Conservation (phyloP, 2,113 vertebrate genomes). For the Petrocephalus microphthalmus region DNA sequence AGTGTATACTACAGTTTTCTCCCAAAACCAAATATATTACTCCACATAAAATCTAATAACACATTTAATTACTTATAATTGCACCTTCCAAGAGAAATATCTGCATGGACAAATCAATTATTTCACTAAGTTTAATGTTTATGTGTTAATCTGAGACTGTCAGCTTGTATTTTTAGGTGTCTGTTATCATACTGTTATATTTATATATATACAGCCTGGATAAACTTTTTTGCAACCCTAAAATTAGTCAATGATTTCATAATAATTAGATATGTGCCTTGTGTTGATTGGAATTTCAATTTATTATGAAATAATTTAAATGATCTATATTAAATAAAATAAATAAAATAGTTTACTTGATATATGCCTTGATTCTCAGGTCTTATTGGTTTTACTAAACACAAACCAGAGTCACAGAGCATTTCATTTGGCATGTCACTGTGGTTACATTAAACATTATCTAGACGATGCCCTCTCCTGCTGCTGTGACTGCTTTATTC, state of each 20-base stretch:
- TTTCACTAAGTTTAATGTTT: not conserved
- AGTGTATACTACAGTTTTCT: not conserved
- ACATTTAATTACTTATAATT: not conserved
- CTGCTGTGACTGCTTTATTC: not conserved
- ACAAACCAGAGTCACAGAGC: not conserved
- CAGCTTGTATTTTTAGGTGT: not conserved
- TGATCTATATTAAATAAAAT: not conserved
- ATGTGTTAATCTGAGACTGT: not conserved
- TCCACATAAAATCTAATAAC: not conserved
- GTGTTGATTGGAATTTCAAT: not conserved
- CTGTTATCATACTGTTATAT: not conserved
- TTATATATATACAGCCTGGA: not conserved
- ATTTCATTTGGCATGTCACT: not conserved
- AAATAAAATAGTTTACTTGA: not conserved
- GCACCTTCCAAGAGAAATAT: not conserved
- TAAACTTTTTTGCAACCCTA: not conserved
- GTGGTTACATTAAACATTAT: not conserved
- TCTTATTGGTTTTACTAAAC: not conserved
- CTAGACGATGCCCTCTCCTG: not conserved
- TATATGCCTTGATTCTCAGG: not conserved
- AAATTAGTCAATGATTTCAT: not conserved
- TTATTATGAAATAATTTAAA: not conserved
- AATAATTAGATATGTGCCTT: not conserved
- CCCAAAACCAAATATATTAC: not conserved
- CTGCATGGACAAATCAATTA: not conserved